Percentiles rank a stretch among this genome's conserved stretches.
phyloP scores from a whole-genome alignment of 1,140 invertebrate species.

The Sogatella furcifera region DNA sequence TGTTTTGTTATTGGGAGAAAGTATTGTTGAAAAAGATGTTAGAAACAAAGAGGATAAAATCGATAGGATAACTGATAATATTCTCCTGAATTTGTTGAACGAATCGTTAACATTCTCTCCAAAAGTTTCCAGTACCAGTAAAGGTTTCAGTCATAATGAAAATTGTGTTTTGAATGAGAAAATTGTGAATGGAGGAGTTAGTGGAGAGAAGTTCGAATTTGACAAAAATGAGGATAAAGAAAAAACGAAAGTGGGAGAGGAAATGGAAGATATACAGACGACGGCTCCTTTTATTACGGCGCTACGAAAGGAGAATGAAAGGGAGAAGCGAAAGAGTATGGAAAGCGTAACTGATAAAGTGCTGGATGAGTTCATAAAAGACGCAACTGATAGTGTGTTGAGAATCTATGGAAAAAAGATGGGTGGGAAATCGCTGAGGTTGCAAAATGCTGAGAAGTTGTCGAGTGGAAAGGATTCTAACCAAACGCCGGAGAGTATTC shows the following conservation, averaged over 20 bases:
- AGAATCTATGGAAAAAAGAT: constrained; percentile 12
- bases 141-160: background rate
- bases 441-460: too few relatives aligned
- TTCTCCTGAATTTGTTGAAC: constrained; percentile 5
- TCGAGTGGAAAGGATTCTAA: too few relatives aligned
- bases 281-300: constrained; percentile 10
- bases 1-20: background rate
- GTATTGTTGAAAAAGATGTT: background rate
- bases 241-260: too few relatives aligned
- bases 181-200: background rate
- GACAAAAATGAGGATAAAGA: too few relatives aligned
- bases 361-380: constrained; percentile 12
- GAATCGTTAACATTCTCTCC: constrained; percentile 7
- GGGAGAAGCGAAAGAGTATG: constrained; percentile 2
- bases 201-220: too few relatives aligned
- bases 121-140: background rate
- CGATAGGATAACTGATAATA: constrained; percentile 13
- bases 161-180: background rate
- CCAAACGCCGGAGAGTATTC: too few relatives aligned
- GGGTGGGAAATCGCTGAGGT: too few relatives aligned
- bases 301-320: constrained; percentile 5
- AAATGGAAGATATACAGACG: background rate
- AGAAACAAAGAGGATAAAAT: background rate
- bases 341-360: constrained; percentile 12
- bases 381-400: constrained; percentile 15